These are phyloP conservation scores for Mixornis gularis DNA, from an alignment of 2,113 vertebrate genomes.

Conservation along the genomic window DNA sequence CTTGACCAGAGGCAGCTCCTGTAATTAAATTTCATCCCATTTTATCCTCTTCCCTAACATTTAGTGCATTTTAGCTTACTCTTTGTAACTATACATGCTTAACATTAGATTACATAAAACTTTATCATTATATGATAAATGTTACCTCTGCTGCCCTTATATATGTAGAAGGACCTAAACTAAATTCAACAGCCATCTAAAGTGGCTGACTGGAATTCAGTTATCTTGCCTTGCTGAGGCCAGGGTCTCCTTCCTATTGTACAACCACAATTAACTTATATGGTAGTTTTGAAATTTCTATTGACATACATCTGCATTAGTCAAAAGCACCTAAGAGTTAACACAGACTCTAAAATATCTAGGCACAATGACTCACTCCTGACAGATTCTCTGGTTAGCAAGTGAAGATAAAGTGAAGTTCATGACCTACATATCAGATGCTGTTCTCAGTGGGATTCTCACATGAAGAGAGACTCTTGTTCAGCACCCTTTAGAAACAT, in stretches of 20 bases:
- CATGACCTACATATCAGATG: not conserved
- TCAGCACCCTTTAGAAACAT: not conserved
- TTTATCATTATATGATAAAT: not conserved
- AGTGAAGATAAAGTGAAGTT: not conserved
- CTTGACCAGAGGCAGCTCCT: not conserved
- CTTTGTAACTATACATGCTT: not conserved
- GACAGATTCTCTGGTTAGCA: not conserved
- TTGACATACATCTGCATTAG: not conserved
- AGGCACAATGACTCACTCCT: not conserved
- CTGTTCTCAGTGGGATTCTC: not conserved
- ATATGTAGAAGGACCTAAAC: not conserved
- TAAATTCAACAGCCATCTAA: not conserved
- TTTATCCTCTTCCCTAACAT: not conserved
- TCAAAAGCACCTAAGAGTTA: not conserved
- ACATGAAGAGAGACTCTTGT: not conserved
- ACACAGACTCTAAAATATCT: not conserved
- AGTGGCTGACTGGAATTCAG: not conserved
- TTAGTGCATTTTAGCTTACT: not conserved
- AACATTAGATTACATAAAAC: not conserved
- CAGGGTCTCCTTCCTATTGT: not conserved
- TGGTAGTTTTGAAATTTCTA: not conserved
- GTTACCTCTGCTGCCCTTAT: not conserved
- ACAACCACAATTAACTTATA: not conserved
- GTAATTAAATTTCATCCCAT: not conserved
- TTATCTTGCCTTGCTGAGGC: not conserved